Evolutionary conservation across 2,113 vertebrate genomes (phyloP).

Genomic region (Martes martes): DNA sequence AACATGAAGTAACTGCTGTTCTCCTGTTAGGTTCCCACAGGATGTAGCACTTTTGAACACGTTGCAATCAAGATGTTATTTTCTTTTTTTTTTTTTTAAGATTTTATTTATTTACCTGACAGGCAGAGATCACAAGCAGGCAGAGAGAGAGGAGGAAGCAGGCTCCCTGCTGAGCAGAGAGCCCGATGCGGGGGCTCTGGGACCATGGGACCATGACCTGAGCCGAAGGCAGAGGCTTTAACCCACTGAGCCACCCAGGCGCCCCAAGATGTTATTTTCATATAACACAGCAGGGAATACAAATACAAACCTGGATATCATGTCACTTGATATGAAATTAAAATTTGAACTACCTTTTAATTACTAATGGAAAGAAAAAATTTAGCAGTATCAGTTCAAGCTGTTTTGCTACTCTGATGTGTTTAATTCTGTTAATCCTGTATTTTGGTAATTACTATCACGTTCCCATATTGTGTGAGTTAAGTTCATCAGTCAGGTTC

Average conservation of each 20-base stretch:
- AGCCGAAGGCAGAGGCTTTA: too few species aligned
- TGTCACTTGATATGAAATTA: neutral
- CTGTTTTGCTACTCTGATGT: neutral
- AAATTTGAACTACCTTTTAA: neutral
- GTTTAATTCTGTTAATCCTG: neutral
- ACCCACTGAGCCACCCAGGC: too few species aligned
- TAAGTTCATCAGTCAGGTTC: neutral
- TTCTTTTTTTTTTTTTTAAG: too few species aligned
- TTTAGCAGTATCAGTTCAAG: neutral
- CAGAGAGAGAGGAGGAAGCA: too few species aligned
- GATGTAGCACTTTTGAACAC: neutral
- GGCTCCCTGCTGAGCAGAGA: too few species aligned
- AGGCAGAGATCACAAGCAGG: too few species aligned
- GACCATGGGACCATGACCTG: too few species aligned
- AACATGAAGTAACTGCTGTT: neutral
- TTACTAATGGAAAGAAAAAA: neutral
- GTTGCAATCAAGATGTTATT: neutral
- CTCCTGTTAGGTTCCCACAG: neutral
- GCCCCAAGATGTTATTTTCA: neutral
- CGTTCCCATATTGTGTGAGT: neutral
- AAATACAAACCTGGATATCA: neutral
- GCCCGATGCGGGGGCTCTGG: too few species aligned
- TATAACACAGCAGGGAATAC: neutral
- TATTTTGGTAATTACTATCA: neutral
- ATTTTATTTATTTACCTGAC: too few species aligned